These are phyloP conservation scores for Tychaedon coryphoeus DNA, from an alignment of 2,113 vertebrate species.

Conservation along the genomic window DNA sequence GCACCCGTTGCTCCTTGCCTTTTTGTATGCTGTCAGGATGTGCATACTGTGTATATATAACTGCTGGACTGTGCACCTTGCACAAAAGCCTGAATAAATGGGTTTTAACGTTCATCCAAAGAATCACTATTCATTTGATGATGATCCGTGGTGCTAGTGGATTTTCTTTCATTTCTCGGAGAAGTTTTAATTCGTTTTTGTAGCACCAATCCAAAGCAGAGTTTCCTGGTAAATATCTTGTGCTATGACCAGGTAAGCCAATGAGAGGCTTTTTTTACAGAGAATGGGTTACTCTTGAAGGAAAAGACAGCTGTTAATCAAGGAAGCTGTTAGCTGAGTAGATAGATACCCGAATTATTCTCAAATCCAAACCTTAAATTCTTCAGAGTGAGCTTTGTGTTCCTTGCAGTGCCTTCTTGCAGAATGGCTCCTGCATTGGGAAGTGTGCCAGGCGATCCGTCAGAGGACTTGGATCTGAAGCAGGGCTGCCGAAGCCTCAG, in stretches of 20 bases:
- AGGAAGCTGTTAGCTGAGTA: background rate
- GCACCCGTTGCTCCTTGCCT: background rate
- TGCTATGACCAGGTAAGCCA: background rate
- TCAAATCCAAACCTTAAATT: background rate
- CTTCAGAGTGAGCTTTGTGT: background rate
- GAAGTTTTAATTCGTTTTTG: background rate
- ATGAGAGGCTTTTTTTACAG: background rate
- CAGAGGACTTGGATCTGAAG: background rate
- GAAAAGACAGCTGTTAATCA: background rate
- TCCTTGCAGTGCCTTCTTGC: background rate
- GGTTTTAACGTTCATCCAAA: constrained; percentile 4
- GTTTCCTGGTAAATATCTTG: background rate
- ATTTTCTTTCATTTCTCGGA: background rate
- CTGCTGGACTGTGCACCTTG: constrained; percentile 21
- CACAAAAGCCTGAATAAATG: constrained; percentile 75
- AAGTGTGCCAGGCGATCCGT: rapidly evolving
- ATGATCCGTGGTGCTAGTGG: background rate
- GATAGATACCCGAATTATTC: background rate
- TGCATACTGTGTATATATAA: constrained; percentile 45
- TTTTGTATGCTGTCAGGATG: constrained; percentile 29
- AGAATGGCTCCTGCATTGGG: rapidly evolving
- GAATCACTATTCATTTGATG: constrained; percentile 1
- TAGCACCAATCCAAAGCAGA: background rate
- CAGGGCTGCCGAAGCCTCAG: background rate
- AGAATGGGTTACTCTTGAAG: background rate